Percentiles rank a stretch among this genome's conserved stretches.
Conservation (phyloP, 1,140 invertebrate genomes). For the Pomacea maculata region DNA sequence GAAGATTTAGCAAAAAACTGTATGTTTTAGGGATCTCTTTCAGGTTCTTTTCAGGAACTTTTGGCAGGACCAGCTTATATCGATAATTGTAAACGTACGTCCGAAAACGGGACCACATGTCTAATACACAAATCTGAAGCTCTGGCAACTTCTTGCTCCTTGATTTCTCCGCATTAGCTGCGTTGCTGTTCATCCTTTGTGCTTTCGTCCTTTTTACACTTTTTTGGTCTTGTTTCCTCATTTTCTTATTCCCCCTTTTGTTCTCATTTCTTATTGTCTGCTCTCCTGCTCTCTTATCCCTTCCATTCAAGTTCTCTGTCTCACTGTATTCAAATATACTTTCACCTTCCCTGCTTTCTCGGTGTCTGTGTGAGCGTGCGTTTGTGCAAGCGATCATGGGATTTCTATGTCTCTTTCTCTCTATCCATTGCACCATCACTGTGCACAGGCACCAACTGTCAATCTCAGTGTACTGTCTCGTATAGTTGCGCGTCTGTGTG, state of each 20-base stretch:
- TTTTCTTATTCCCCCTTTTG: not conserved
- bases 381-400: too few species aligned
- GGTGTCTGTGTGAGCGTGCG: not conserved
- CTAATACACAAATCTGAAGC: not conserved
- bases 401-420: not conserved
- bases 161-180: not conserved
- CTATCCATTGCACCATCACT: not conserved
- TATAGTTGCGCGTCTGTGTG: not conserved
- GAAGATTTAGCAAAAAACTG: not conserved
- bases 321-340: not conserved
- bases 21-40: not conserved
- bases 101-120: not conserved
- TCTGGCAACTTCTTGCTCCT: not conserved
- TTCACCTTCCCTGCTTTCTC: not conserved
- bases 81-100: too few species aligned
- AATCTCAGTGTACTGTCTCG: not conserved
- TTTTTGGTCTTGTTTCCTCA: not conserved
- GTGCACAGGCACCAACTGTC: too few species aligned
- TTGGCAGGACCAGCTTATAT: too few species aligned
- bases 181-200: not conserved
- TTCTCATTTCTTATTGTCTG: not conserved
- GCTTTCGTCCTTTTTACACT: not conserved
- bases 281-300: not conserved
- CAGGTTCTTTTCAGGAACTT: not conserved
- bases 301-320: not conserved